Conservation (phyloP, 2,113 vertebrate genomes). For the Canis aureus region DNA sequence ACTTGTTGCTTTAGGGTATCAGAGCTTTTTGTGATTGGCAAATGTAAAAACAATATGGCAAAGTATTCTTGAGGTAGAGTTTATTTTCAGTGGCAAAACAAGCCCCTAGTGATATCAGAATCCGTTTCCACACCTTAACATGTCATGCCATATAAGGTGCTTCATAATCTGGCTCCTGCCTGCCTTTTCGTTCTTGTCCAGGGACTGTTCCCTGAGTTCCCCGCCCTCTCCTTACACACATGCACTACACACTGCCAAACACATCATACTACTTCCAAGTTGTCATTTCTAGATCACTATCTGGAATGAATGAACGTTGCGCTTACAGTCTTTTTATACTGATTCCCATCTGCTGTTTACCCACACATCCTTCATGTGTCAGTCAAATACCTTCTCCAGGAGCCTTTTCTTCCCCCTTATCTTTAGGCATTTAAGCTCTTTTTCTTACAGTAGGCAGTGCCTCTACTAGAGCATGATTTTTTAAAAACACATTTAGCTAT, state of each 20-base stretch:
- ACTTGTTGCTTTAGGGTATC: background rate
- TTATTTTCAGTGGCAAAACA: background rate
- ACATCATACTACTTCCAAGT: background rate
- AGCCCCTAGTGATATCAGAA: background rate
- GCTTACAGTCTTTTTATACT: background rate
- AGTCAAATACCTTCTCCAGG: background rate
- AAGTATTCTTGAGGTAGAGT: background rate
- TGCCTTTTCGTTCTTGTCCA: background rate
- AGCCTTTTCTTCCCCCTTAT: background rate
- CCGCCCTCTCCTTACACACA: background rate
- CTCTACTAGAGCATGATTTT: background rate
- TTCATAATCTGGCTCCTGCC: background rate
- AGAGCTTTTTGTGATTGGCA: background rate
- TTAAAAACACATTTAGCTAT: background rate
- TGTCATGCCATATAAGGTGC: background rate
- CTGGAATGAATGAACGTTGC: constrained; percentile 5
- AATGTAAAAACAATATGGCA: background rate
- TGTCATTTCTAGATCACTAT: constrained; percentile 24
- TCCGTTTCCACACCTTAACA: background rate
- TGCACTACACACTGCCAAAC: background rate
- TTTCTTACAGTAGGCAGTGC: background rate
- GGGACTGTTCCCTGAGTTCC: too few relatives aligned
- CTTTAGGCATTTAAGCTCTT: background rate
- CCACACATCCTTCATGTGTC: background rate
- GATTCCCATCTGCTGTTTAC: constrained; percentile 23